Evolutionary conservation across 2,113 vertebrate genomes (phyloP).

Genomic region (Sinosuthora webbiana): DNA sequence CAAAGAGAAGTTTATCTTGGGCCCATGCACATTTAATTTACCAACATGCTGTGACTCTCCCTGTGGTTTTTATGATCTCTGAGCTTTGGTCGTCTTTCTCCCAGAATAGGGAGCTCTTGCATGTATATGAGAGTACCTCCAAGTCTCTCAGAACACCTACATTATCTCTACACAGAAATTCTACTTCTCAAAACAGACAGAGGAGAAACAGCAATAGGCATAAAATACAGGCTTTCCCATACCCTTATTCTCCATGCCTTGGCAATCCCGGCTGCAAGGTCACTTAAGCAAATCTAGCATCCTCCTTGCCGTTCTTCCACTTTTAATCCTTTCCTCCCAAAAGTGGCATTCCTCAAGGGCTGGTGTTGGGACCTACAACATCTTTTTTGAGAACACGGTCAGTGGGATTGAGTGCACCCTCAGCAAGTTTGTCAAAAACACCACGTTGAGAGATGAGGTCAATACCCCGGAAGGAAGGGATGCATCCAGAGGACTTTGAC

Average conservation of each 20-base stretch:
- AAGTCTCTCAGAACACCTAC: neutral
- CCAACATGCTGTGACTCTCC: neutral
- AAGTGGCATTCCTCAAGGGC: neutral
- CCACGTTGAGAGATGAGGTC: neutral
- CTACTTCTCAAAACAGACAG: neutral
- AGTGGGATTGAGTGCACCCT: neutral
- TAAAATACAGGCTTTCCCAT: neutral
- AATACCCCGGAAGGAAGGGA: accelerated
- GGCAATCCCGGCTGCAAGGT: neutral
- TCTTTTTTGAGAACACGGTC: accelerated
- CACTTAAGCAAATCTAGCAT: neutral
- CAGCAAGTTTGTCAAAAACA: neutral
- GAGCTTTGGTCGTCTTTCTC: neutral
- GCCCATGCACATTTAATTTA: accelerated
- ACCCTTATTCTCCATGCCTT: neutral
- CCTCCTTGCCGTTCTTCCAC: neutral
- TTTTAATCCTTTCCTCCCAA: neutral
- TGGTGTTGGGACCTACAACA: neutral
- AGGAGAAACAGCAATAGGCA: neutral
- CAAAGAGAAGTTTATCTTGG: neutral
- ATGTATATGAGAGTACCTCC: neutral
- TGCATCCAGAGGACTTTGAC: neutral
- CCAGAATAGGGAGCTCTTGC: neutral
- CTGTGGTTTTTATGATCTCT: neutral
- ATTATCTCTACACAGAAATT: neutral